phyloP scores from a whole-genome alignment of 2,888 invertebrate species.

The Caenorhabditis afra region DNA sequence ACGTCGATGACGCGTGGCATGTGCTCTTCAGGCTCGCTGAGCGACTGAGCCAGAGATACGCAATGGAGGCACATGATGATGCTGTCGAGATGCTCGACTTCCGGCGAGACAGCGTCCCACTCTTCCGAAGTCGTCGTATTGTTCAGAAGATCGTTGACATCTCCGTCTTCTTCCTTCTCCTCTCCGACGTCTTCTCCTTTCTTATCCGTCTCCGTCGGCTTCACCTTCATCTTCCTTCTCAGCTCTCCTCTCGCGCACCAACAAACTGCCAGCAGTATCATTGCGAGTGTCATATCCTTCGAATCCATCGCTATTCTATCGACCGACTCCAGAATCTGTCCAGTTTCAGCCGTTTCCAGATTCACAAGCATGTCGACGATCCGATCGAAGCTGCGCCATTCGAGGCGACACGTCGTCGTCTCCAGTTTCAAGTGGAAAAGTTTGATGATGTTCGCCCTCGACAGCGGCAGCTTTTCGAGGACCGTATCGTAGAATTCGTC shows the following conservation, averaged over 20 bases:
- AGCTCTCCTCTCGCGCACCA: slow-evolving; percentile 40
- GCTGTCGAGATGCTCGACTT: slow-evolving; percentile 57
- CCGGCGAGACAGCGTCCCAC: slow-evolving; percentile 53
- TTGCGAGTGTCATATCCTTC: slow-evolving; percentile 40
- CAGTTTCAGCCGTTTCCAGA: slow-evolving; percentile 23
- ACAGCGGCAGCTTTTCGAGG: slow-evolving; percentile 40
- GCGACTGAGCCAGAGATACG: slow-evolving; percentile 25
- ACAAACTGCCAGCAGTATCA: slow-evolving; percentile 36
- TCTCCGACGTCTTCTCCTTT: background rate
- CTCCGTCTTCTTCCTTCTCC: slow-evolving; percentile 16
- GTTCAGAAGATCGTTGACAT: background rate
- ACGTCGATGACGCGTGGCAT: slow-evolving; percentile 32
- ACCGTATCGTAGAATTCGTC: slow-evolving; percentile 49
- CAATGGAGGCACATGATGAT: slow-evolving; percentile 52
- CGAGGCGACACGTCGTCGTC: slow-evolving; percentile 20
- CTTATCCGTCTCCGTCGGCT: background rate
- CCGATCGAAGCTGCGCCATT: slow-evolving; percentile 38
- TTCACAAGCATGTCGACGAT: slow-evolving; percentile 31
- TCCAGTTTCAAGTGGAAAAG: slow-evolving; percentile 33
- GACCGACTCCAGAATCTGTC: slow-evolving; percentile 14
- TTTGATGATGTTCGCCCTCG: slow-evolving; percentile 21
- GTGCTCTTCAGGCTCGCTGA: slow-evolving; percentile 6
- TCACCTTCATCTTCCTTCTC: background rate
- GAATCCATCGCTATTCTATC: slow-evolving; percentile 42
- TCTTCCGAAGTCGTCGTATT: slow-evolving; percentile 27